phyloP scores from a whole-genome alignment of 2,888 invertebrate genomes.

The Busseola fusca region DNA sequence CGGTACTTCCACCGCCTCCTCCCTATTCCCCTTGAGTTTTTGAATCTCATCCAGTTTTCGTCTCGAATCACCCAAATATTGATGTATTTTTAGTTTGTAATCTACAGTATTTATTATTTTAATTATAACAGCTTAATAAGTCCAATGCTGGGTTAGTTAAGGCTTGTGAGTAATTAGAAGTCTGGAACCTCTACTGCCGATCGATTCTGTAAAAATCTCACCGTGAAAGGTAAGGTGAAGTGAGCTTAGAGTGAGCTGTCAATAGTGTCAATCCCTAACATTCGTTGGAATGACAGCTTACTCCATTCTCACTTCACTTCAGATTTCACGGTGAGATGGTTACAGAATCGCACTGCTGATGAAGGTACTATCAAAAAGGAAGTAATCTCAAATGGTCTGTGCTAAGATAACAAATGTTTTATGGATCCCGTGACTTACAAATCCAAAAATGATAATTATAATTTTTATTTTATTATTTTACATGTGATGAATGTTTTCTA shows the following conservation, averaged over 20 bases:
- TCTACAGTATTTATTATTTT: slow-evolving; percentile 61
- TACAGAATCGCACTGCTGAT: too few relatives aligned
- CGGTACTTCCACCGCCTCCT: slow-evolving; percentile 86
- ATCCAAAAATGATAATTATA: slow-evolving; percentile 35
- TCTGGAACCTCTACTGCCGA: slow-evolving; percentile 17
- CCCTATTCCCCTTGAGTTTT: slow-evolving; percentile 85
- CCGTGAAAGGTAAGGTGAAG: too few relatives aligned
- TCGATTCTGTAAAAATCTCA: too few relatives aligned
- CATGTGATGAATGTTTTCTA: slow-evolving; percentile 51
- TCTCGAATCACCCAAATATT: slow-evolving; percentile 59
- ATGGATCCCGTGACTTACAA: slow-evolving; percentile 29
- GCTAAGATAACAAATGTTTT: slow-evolving; percentile 22
- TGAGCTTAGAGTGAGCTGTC: too few relatives aligned
- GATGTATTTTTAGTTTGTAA: slow-evolving; percentile 60
- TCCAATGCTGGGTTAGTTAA: slow-evolving; percentile 47
- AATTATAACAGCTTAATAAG: slow-evolving; percentile 43
- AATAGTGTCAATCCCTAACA: too few relatives aligned
- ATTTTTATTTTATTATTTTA: slow-evolving; percentile 29
- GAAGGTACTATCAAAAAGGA: slow-evolving; percentile 30
- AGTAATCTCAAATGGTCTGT: slow-evolving; percentile 52
- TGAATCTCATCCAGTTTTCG: slow-evolving; percentile 34
- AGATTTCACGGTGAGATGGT: too few relatives aligned
- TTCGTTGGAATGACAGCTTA: too few relatives aligned
- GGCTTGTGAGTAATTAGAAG: slow-evolving; percentile 43
- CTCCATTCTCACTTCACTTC: too few relatives aligned